Evolutionary conservation across 2,888 invertebrate species (phyloP).

Genomic region (Limenitis camilla): DNA sequence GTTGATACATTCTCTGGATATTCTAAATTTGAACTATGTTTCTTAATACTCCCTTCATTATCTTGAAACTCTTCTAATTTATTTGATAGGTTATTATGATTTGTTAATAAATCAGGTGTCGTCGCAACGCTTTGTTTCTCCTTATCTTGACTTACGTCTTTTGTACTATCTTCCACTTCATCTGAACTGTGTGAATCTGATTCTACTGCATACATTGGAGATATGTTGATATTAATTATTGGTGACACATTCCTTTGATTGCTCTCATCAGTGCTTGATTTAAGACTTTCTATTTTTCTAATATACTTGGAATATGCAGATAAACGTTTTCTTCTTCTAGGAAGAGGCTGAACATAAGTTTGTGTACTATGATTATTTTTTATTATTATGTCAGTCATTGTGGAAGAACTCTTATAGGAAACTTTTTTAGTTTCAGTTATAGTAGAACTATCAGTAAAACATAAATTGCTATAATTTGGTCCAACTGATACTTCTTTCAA

Average conservation of each 20-base stretch:
- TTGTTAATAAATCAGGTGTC: conserved; percentile 75
- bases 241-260: conserved; percentile 42
- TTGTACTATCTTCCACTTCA: too few species aligned
- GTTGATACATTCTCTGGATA: background rate
- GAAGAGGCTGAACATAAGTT: conserved; percentile 48
- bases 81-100: conserved; percentile 66
- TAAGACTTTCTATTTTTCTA: conserved; percentile 30
- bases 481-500: conserved; percentile 66
- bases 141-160: conserved; percentile 13
- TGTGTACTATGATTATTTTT: conserved; percentile 49
- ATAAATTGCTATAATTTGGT: conserved; percentile 46
- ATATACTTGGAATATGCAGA: conserved; percentile 35
- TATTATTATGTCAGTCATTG: conserved; percentile 51
- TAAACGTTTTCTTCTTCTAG: conserved; percentile 47
- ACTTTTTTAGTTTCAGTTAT: conserved; percentile 46
- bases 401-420: conserved; percentile 47
- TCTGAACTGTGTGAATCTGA: conserved; percentile 65
- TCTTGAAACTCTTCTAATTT: conserved; percentile 26
- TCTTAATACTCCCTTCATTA: conserved; percentile 2
- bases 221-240: conserved; percentile 76
- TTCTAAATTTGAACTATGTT: background rate
- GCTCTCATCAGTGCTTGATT: conserved; percentile 38
- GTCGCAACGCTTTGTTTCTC: conserved; percentile 36
- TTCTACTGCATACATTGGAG: conserved; percentile 66
- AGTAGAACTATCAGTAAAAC: conserved; percentile 45